Evolutionary conservation across 2,797 vertebrate species (phyloP), one percentile per base, ranked within the genome.

Genomic region (Siniperca obscura): DNA sequence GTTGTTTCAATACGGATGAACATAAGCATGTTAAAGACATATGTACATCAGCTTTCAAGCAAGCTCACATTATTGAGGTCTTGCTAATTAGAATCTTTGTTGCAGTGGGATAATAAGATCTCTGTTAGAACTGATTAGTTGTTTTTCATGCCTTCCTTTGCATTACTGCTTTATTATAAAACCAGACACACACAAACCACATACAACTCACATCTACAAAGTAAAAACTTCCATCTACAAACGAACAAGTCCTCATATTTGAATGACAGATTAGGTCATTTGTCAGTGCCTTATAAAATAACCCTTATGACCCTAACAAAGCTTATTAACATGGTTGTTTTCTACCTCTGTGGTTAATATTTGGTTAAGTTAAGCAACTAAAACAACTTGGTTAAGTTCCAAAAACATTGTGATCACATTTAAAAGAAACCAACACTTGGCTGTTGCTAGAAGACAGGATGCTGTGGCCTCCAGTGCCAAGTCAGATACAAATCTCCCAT

Each of bases 11-110:
- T 55, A 74, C 56, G 74, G 9, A 75, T 16, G n/a, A 42, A 17
- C 22, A 7, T 25, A 25, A n/a, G 16, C 60, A 48, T 56, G 30
- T 68, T 70, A 44, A 75, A 83, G 38, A 73, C 68, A 74, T 34
- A 34, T 56, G 34, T 46, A 40, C 66, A 73, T 75, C 68, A 77
- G 50, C 25, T 71, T 85, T 61, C 70, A 48, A 21, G 46, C 34
- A 42, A 60, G 40, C 36, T 67, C 67, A 67, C 25, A 68, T 48
- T 30, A 38, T 74, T 53, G 56, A 76, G 75, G 46, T 76, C 78
- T 77, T 81, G 11, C 64, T 82, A 50, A 83, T 89, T 78, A 68
- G 34, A 83, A 61, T 84, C 30, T 85, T 71, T 77, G 56, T 70
- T 83, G 70, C 78, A 74, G 53, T 48, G 75, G 53, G 84, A 81